A percentile compares a stretch with the other conserved stretches of the same genome.
Conservation (phyloP, 1,140 invertebrate species). For the Microplitis demolitor region DNA sequence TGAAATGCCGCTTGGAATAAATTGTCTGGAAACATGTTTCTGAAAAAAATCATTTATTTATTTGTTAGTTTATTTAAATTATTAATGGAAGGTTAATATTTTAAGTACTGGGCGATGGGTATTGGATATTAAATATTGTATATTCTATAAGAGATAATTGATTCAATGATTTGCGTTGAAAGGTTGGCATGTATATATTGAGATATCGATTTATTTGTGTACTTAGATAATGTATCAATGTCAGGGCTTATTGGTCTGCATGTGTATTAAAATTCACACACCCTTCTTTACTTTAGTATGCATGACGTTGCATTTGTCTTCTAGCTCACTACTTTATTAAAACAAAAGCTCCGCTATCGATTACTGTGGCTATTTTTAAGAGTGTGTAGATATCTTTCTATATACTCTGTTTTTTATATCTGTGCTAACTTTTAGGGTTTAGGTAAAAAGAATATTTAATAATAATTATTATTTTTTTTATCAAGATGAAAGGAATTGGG, state of each 20-base stretch:
- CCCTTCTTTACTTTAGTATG: slow-evolving; percentile 6
- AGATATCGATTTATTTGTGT: not conserved
- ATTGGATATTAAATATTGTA: not conserved
- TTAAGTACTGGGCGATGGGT: not conserved
- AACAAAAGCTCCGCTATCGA: slow-evolving; percentile 37
- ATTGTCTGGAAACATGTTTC: slow-evolving; percentile 88
- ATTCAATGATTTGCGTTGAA: not conserved
- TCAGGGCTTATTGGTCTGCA: not conserved
- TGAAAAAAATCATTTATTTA: slow-evolving; percentile 53
- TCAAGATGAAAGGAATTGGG: too few relatives aligned
- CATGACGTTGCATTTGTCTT: slow-evolving; percentile 15
- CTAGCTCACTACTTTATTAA: slow-evolving; percentile 37
- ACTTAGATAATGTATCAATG: not conserved
- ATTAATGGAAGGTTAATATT: too few relatives aligned
- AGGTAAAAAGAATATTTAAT: too few relatives aligned
- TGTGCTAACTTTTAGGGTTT: not conserved
- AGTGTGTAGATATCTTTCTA: slow-evolving; percentile 42
- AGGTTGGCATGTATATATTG: not conserved
- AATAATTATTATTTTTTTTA: too few relatives aligned
- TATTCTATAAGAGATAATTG: not conserved
- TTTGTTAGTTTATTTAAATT: not conserved
- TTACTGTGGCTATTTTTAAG: not conserved
- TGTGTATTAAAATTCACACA: not conserved
- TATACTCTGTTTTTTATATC: not conserved
- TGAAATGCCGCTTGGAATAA: slow-evolving; percentile 86